A percentile compares a stretch with the other conserved stretches of the same genome.
Conservation (phyloP, 2,113 vertebrate species). For the Polyodon spathula region DNA sequence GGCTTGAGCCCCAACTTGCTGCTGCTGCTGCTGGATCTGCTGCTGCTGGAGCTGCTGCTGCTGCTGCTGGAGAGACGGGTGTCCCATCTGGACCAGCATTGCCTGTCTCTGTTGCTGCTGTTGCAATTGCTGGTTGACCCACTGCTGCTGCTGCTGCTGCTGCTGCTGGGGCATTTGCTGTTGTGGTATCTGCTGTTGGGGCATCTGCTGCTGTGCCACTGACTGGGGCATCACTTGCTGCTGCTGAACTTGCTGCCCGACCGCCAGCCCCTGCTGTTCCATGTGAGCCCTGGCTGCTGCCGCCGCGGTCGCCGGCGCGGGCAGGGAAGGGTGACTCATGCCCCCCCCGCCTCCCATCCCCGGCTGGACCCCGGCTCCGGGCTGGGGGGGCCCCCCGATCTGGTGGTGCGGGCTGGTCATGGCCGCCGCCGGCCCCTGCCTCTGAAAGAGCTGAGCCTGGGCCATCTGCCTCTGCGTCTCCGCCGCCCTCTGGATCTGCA, state of each 20-base stretch:
- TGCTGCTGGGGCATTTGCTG: background rate
- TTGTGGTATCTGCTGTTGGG: background rate
- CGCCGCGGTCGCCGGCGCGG: no score
- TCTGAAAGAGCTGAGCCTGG: slow-evolving; percentile 76
- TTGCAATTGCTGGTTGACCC: slow-evolving; percentile 46
- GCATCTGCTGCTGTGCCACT: slow-evolving; percentile 35
- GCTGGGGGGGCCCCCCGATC: slow-evolving; percentile 56
- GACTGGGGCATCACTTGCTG: slow-evolving; percentile 71
- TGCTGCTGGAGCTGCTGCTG: slow-evolving; percentile 58
- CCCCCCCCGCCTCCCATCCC: no score
- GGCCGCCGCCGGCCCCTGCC: slow-evolving; percentile 52
- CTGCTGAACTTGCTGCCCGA: slow-evolving; percentile 55
- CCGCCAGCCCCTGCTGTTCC: slow-evolving; percentile 41
- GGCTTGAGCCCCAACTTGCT: slow-evolving; percentile 60
- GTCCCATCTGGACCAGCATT: slow-evolving; percentile 79
- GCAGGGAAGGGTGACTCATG: no score
- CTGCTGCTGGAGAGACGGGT: slow-evolving; percentile 56
- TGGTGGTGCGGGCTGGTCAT: slow-evolving; percentile 57
- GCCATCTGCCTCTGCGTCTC: slow-evolving; percentile 93
- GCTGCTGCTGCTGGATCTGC: slow-evolving; percentile 58
- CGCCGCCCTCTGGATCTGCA: slow-evolving; percentile 93
- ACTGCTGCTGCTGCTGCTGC: slow-evolving; percentile 45
- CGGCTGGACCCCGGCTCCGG: slow-evolving; percentile 50
- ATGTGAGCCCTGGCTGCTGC: slow-evolving; percentile 35
- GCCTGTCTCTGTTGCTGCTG: slow-evolving; percentile 71